A percentile compares a stretch with the other conserved stretches of the same genome.
These are phyloP conservation scores for Anarsia innoxiella DNA, from an alignment of 2,888 invertebrate species.

Conservation along the genomic window DNA sequence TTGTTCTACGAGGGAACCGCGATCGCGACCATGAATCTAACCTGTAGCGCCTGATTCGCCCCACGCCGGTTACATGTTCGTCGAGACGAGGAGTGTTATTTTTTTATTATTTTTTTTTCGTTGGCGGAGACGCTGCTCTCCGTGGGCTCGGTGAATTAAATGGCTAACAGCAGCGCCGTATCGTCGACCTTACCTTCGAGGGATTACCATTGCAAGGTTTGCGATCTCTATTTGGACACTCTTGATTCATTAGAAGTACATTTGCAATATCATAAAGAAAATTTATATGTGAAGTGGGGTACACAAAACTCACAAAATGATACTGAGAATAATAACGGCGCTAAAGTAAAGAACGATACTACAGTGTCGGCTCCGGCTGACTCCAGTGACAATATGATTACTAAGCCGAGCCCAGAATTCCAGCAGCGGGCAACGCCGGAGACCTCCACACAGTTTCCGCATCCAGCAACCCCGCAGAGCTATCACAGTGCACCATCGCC, in stretches of 20 bases:
- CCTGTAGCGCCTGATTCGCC: slow-evolving; percentile 58
- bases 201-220: slow-evolving; percentile 83
- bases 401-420: slow-evolving; percentile 77
- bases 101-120: slow-evolving; percentile 71
- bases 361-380: slow-evolving; percentile 83
- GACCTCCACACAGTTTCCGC: slow-evolving; percentile 73
- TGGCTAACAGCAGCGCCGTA: slow-evolving; percentile 71
- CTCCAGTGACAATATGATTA: slow-evolving; percentile 81
- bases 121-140: slow-evolving; percentile 69
- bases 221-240: slow-evolving; percentile 84
- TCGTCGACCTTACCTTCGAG: slow-evolving; percentile 74
- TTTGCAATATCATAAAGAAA: slow-evolving; percentile 86
- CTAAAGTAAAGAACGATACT: slow-evolving; percentile 75
- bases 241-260: slow-evolving; percentile 86
- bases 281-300: slow-evolving; percentile 83
- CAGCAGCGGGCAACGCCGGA: slow-evolving; percentile 75
- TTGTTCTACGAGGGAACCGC: slow-evolving; percentile 38
- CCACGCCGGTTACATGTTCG: slow-evolving; percentile 59
- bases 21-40: slow-evolving; percentile 53
- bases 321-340: slow-evolving; percentile 80
- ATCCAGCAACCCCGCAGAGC: slow-evolving; percentile 79
- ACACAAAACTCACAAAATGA: slow-evolving; percentile 74
- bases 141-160: slow-evolving; percentile 67
- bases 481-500: slow-evolving; percentile 81
- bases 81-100: slow-evolving; percentile 53